Base-by-base conservation (phyloP, 2,888 invertebrate genomes). In the Capitulum mitella region DNA sequence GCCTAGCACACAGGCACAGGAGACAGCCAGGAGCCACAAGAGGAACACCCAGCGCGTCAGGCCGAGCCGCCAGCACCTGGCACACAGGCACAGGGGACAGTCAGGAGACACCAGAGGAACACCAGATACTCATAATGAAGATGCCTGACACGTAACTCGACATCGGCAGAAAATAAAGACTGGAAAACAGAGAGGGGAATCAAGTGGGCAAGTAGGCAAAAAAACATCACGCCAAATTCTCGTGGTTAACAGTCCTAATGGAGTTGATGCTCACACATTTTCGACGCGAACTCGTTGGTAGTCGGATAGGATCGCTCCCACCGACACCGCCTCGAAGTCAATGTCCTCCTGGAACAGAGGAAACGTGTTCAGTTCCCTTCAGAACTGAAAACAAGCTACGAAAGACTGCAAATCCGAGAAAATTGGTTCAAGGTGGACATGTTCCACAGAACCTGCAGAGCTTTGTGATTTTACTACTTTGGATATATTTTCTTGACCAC, bases 201-300 rank as follows among this genome's bases (percentile, higher is more conserved):
- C n/a, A 10, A n/a, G 1, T 54, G 10, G 0, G 26, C 54, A 10
- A n/a, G n/a, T 54, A 26, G 26, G n/a, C 54, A 54, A 54, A 54
- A 54, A 26, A 54, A 10, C 26, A 26, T 3, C 54, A 54, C n/a
- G 22, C 54, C 48, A 19, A 48, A 48, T 1, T 19, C 16, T 48
- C 2, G 19, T 48, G 16, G 19, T 48, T 14, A 48, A 19, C 16
- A 19, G 16, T 48, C 19, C 48, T 48, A 48, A 6, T 19, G 19
- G 6, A n/a, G n/a, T 19, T 48, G 48, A 54, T 54, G 90, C 93
- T 91, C 91, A 95, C 92, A 98, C 97, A 92, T 96, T 95, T 89
- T 98, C 97, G 82, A 98, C 97, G 84, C 99, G 90, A 84, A 96
- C 91, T 87, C 98, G 91, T 89, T 99, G 99, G 89, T 99, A 99